Percentiles rank a stretch among this genome's conserved stretches.
phyloP scores from a whole-genome alignment of 2,797 vertebrate species.

The Sebastes hubbsi region DNA sequence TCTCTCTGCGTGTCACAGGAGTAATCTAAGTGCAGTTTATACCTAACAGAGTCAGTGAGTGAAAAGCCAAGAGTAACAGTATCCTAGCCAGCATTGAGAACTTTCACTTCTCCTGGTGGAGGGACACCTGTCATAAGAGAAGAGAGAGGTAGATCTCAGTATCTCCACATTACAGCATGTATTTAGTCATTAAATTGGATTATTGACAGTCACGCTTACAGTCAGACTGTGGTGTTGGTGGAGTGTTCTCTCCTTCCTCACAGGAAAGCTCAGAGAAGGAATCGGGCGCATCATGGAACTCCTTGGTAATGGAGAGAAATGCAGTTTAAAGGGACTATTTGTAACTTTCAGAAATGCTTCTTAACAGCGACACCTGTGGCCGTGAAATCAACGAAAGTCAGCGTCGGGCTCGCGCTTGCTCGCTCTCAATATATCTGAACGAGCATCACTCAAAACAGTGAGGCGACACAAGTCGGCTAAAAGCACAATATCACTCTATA shows the following conservation, averaged over 20 bases:
- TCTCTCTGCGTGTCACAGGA: neutral
- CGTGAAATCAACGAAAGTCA: no score
- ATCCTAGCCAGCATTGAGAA: neutral
- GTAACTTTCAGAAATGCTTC: no score
- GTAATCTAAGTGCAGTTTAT: conserved; percentile 9
- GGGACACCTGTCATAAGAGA: conserved; percentile 1
- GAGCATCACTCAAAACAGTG: no score
- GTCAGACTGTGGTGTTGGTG: neutral
- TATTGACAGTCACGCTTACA: neutral
- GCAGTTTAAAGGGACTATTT: neutral
- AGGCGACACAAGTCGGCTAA: no score
- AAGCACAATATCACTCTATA: no score
- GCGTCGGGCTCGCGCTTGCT: no score
- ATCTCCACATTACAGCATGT: neutral
- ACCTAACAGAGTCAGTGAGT: neutral
- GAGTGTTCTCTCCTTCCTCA: neutral
- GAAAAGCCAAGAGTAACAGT: conserved; percentile 7
- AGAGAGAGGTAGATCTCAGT: neutral
- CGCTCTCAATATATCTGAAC: no score
- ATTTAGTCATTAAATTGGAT: neutral
- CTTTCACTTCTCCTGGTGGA: conserved; percentile 1
- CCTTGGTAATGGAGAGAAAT: neutral
- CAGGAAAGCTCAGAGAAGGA: rapidly evolving
- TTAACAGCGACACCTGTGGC: no score
- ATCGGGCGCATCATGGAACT: neutral